These are phyloP conservation scores for Trichoplusia ni DNA, from an alignment of 1,140 invertebrate species.

Conservation along the genomic window DNA sequence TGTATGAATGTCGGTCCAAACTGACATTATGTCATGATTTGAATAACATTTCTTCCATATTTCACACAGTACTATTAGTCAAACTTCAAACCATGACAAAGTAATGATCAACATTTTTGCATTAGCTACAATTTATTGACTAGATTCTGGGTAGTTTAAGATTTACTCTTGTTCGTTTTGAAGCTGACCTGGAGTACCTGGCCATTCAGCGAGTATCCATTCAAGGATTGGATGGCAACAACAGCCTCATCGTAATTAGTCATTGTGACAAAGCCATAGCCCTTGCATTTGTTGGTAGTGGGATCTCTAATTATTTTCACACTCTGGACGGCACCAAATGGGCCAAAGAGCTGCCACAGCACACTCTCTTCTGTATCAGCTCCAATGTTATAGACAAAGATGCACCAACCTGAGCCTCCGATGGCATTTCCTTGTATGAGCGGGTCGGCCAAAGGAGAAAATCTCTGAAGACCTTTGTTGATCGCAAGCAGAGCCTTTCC, in stretches of 20 bases:
- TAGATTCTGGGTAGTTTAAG: conserved; percentile 76
- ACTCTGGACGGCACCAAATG: conserved; percentile 95
- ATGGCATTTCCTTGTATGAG: conserved; percentile 89
- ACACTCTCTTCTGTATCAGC: conserved; percentile 95
- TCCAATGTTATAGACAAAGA: conserved; percentile 96
- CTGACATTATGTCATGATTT: conserved; percentile 69
- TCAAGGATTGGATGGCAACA: conserved; percentile 93
- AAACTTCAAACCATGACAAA: conserved; percentile 72
- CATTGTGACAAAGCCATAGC: conserved; percentile 97
- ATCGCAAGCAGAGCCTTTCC: conserved; percentile 92
- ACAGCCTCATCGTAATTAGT: conserved; percentile 96
- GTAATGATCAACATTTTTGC: conserved; percentile 78
- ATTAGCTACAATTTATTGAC: conserved; percentile 81
- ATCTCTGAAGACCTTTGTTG: conserved; percentile 94
- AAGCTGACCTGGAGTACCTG: conserved; percentile 95
- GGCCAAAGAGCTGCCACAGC: conserved; percentile 95
- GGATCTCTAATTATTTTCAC: conserved; percentile 95
- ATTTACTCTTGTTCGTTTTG: conserved; percentile 90
- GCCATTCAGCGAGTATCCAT: conserved; percentile 94
- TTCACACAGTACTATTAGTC: conserved; percentile 61
- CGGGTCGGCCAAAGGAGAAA: conserved; percentile 90
- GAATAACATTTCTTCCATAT: conserved; percentile 50
- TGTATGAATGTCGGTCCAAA: conserved; percentile 61
- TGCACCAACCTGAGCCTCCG: conserved; percentile 92
- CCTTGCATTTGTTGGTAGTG: conserved; percentile 96